phyloP scores from a whole-genome alignment of 37 sponge, comb jelly and placozoan genomes.

The Geodia barretti region DNA sequence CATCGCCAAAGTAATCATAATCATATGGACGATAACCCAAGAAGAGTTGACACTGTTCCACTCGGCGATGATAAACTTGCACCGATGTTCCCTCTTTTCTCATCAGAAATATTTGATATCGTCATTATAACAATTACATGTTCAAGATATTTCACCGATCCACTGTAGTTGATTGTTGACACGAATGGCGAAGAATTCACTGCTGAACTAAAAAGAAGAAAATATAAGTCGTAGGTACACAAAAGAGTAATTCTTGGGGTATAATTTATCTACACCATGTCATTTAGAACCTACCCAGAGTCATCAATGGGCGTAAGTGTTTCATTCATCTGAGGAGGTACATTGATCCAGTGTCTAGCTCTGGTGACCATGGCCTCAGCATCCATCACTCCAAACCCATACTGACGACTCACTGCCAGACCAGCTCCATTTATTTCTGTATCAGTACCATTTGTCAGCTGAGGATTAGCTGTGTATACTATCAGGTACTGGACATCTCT shows the following conservation, averaged over 20 bases:
- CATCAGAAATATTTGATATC: background rate
- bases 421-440: slow-evolving; percentile 74
- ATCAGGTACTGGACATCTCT: slow-evolving; percentile 92
- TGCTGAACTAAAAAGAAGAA: too few species aligned
- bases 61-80: slow-evolving; percentile 65
- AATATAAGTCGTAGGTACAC: too few species aligned
- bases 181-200: slow-evolving; percentile 42
- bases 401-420: slow-evolving; percentile 55
- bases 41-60: slow-evolving; percentile 57
- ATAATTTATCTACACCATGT: too few species aligned
- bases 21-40: too few species aligned
- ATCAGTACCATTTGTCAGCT: slow-evolving; percentile 1
- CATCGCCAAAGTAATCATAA: slow-evolving; percentile 40
- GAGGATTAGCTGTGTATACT: slow-evolving; percentile 39
- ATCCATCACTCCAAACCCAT: slow-evolving; percentile 91
- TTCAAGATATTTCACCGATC: too few species aligned
- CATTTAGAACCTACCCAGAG: too few species aligned
- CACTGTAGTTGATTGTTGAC: slow-evolving; percentile 28
- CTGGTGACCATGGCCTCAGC: slow-evolving; percentile 75
- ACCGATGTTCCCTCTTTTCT: slow-evolving; percentile 59
- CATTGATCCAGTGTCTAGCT: slow-evolving; percentile 79
- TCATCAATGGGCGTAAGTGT: background rate
- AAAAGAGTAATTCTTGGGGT: too few species aligned
- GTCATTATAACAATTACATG: too few species aligned
- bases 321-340: slow-evolving; percentile 24